Evolutionary conservation across 1,140 invertebrate species (phyloP), one percentile per base, ranked within the genome.

Genomic region (Drosophila arawakana): DNA sequence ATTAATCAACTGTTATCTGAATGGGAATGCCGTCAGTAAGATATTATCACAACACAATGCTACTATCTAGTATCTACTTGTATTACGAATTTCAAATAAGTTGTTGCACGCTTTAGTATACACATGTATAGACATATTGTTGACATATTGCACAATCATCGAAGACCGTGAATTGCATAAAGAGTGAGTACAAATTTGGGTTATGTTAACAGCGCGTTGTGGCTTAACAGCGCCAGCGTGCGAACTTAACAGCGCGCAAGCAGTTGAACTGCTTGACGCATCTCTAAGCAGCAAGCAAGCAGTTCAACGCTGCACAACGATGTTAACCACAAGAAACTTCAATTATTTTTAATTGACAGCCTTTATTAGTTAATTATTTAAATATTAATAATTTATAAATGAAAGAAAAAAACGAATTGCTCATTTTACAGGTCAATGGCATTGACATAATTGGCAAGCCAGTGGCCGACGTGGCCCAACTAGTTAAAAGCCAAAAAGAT

Each of bases 371-470:
- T 30, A 30, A 5, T 6, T 30, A 21, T 5, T 30, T 30, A 30
- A 30, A 30, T 18, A 47, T 47, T 8, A 21, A 49, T 34, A 7
- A 8, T 15, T 43, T 15, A 21, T 63, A 13, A 13, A 7, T 41
- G 47, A 39, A 54, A 44, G 46, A 57, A 18, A 35, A 5, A 10
- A n/a, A 39, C 7, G 11, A 44, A 39, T 30, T 25, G 52, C 3
- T 49, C 50, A 10, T 65, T 5, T 18, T 59, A 21, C 60, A 92
- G 86, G 93, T 95, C n/a, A 94, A 95, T 63, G 94, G 93, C 2
- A 91, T 93, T 15, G 94, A 95, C 78, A 86, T 96, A 35, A 71
- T 96, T 39, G 95, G 95, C 10, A 80, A 94, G 37, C 92, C 93
- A 34, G 93, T 95, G 52, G 92, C 93, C 8, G 94, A 95, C 47